Conservation (phyloP, 2,888 invertebrate species). For the Stramonita haemastoma region DNA sequence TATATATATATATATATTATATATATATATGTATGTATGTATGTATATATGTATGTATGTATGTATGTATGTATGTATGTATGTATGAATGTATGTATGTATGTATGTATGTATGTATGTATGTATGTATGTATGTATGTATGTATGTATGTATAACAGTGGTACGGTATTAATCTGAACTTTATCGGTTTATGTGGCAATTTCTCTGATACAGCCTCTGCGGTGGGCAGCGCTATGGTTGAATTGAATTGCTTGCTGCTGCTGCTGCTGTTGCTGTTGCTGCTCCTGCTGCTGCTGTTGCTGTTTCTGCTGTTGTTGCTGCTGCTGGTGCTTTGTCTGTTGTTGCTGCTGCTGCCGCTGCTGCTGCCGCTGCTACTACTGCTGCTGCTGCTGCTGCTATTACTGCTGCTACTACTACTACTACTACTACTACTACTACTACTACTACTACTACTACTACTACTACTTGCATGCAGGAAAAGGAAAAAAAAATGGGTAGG, state of each 20-base stretch:
- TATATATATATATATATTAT: not conserved
- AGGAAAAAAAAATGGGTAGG: no score
- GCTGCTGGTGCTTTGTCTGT: not conserved
- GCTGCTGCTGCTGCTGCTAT: not conserved
- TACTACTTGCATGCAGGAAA: no score
- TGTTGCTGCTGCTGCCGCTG: not conserved
- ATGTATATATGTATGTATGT: no score
- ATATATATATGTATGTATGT: not conserved
- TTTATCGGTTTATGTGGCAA: no score
- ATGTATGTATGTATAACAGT: not conserved
- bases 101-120: not conserved
- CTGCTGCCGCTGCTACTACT: not conserved
- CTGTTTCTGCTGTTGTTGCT: not conserved
- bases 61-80: not conserved
- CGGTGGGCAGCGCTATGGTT: no score
- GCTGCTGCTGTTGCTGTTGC: no score
- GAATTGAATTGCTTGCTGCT: no score
- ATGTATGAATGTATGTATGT: not conserved
- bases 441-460: conserved; percentile 18
- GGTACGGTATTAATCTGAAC: no score
- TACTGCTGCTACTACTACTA: not conserved
- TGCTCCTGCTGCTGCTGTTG: no score
- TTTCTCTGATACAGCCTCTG: no score
- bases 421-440: conserved; percentile 8
- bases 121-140: not conserved